Conservation (phyloP, 2,888 invertebrate species). For the Drosophila birchii region DNA sequence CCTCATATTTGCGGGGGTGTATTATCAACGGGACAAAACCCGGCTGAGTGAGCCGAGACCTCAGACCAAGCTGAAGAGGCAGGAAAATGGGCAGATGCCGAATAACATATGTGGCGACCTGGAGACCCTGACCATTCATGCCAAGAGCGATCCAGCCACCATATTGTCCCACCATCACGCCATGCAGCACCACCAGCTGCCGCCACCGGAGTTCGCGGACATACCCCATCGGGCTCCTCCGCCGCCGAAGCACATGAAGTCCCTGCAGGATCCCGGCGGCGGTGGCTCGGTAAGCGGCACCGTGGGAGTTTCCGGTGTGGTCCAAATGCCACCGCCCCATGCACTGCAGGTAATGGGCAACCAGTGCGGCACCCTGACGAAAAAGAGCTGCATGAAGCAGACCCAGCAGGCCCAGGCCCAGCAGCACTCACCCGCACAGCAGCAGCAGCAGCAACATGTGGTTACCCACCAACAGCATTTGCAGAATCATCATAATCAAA, state of each 20-base stretch:
- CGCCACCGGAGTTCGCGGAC: conserved; percentile 94
- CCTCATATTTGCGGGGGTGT: conserved; percentile 96
- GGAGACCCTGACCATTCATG: conserved; percentile 86
- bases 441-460: conserved; percentile 69
- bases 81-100: conserved; percentile 94
- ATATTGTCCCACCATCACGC: conserved; percentile 91
- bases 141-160: conserved; percentile 90
- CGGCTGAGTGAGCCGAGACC: conserved; percentile 87
- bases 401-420: conserved; percentile 70
- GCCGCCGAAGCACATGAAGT: conserved; percentile 88
- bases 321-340: conserved; percentile 88
- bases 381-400: conserved; percentile 87
- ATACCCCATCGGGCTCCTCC: conserved; percentile 91
- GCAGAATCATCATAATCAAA: conserved; percentile 85
- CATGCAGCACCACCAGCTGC: conserved; percentile 91
- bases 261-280: conserved; percentile 85
- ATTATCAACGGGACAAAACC: conserved; percentile 95
- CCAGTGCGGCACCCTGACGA: conserved; percentile 91
- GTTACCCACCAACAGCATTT: conserved; percentile 77
- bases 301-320: conserved; percentile 85
- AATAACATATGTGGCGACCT: conserved; percentile 95
- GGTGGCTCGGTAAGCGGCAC: conserved; percentile 85
- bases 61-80: conserved; percentile 89
- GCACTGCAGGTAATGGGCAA: conserved; percentile 90
- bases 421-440: conserved; percentile 74